These are phyloP conservation scores for Lycia hirtaria DNA, from an alignment of 2,888 invertebrate genomes.

Conservation along the genomic window DNA sequence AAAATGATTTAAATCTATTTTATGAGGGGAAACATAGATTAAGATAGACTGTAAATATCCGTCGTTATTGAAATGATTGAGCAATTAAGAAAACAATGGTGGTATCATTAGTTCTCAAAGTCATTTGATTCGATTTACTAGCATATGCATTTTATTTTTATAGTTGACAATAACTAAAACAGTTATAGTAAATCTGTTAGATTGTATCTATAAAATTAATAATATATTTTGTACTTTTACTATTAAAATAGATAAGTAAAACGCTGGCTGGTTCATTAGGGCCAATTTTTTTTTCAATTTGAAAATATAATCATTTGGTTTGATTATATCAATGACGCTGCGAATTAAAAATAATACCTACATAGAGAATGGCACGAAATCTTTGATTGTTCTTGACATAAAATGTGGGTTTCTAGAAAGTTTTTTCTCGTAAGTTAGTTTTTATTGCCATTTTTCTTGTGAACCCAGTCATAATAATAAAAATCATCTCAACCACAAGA, in stretches of 20 bases:
- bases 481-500: no score
- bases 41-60: no score
- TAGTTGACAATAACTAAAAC: background rate
- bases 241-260: slow-evolving; percentile 8
- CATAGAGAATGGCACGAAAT: no score
- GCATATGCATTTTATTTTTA: background rate
- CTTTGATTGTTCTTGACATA: no score
- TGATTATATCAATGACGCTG: background rate
- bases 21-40: no score
- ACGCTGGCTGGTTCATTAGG: no score
- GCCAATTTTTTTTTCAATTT: slow-evolving; percentile 7
- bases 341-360: background rate
- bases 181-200: background rate
- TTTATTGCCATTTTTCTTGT: background rate
- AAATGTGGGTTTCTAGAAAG: background rate
- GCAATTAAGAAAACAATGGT: no score
- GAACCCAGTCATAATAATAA: background rate
- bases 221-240: background rate
- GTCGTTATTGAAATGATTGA: no score
- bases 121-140: background rate
- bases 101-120: background rate
- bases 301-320: background rate
- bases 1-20: no score
- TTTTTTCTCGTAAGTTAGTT: background rate
- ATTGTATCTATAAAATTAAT: background rate